phyloP scores from a whole-genome alignment of 2,888 invertebrate species.

The Platerodrilus igneus region DNA sequence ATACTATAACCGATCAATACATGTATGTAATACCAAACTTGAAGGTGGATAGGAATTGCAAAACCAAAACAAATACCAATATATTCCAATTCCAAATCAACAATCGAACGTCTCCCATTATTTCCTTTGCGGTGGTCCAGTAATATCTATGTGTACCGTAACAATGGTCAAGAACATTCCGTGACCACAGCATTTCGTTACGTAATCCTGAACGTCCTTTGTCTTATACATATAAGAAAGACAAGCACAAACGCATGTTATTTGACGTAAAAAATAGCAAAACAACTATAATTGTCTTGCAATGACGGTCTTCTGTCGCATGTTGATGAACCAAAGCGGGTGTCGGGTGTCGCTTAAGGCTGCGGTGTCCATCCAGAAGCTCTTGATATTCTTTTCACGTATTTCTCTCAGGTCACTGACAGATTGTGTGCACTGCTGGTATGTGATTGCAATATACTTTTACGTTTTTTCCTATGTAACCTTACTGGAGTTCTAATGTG shows the following conservation, averaged over 20 bases:
- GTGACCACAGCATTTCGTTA: slow-evolving; percentile 2
- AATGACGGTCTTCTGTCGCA: slow-evolving; percentile 23
- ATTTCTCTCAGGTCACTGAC: slow-evolving; percentile 41
- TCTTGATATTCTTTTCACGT: slow-evolving; percentile 36
- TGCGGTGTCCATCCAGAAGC: slow-evolving; percentile 11
- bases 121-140: slow-evolving; percentile 20
- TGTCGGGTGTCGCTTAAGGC: slow-evolving; percentile 22
- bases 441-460: slow-evolving; percentile 38
- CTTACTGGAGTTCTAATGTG: slow-evolving; percentile 32
- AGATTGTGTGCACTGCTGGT: slow-evolving; percentile 41
- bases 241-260: slow-evolving; percentile 8
- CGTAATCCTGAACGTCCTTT: slow-evolving; percentile 4
- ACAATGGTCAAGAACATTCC: slow-evolving; percentile 14
- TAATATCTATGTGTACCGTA: slow-evolving; percentile 18
- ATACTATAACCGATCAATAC: no score
- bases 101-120: slow-evolving; percentile 23
- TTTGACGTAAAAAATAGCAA: slow-evolving; percentile 15
- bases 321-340: slow-evolving; percentile 26
- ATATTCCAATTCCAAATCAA: slow-evolving; percentile 16
- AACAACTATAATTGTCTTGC: slow-evolving; percentile 21
- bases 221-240: neutral
- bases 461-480: slow-evolving; percentile 21
- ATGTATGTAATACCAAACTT: no score
- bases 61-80: slow-evolving; percentile 9
- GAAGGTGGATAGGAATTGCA: slow-evolving; percentile 7